Conservation (phyloP, 2,113 vertebrate species). For the Glaucomys volans region DNA sequence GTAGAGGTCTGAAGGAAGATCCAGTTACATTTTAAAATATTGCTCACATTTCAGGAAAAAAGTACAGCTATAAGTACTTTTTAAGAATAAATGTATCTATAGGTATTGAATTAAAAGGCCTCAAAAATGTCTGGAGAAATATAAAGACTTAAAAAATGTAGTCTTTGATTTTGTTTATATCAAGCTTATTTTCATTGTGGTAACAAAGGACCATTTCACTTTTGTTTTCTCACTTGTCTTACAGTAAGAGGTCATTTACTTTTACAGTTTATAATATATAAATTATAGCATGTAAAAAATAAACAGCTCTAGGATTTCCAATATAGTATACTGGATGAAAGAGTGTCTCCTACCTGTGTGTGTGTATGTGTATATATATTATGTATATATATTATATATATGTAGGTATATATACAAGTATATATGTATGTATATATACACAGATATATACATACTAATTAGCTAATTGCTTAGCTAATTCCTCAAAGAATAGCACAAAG, state of each 20-base stretch:
- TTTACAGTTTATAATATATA: constrained; percentile 38
- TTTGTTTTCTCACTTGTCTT: constrained; percentile 35
- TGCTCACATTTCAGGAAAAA: not conserved
- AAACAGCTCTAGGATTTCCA: not conserved
- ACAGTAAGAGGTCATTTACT: not conserved
- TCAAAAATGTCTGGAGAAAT: not conserved
- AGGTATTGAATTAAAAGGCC: constrained; percentile 37
- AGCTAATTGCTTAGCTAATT: too few relatives aligned
- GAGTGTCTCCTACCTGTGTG: not conserved
- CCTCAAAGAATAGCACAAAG: not conserved
- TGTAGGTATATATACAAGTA: too few relatives aligned
- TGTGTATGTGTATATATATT: not conserved
- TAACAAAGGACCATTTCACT: constrained; percentile 13
- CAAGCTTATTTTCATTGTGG: constrained; percentile 39
- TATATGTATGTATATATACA: too few relatives aligned
- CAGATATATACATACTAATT: too few relatives aligned
- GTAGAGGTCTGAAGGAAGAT: not conserved
- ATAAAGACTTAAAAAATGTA: constrained; percentile 15
- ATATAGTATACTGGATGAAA: not conserved
- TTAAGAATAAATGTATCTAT: constrained; percentile 19
- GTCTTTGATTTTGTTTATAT: not conserved
- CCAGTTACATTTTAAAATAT: constrained; percentile 19
- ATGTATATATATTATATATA: not conserved
- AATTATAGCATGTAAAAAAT: constrained; percentile 8
- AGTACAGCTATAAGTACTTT: constrained; percentile 2